Evolutionary conservation across 2,888 invertebrate genomes (phyloP), one percentile per base, ranked within the genome.

Genomic region (Dichetophora obliterata): DNA sequence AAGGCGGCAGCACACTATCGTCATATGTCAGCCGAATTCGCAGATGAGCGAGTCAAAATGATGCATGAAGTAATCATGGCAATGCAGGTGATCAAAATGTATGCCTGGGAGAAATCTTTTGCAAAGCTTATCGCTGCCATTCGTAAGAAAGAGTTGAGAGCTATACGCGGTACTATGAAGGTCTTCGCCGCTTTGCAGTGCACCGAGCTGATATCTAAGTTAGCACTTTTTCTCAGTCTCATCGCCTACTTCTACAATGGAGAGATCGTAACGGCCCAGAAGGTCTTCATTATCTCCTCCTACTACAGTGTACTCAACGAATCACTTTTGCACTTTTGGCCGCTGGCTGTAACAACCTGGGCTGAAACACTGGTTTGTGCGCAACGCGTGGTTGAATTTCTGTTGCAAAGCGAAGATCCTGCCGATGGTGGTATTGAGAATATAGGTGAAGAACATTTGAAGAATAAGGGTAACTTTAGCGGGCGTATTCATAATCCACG

Each of bases 51-150:
- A 5, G 94, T 98, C 2, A 91, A 95, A 43, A 88, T 97, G 0
- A 97, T 98, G 96, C 96, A 95, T 85, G 98, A 96, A 87, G 94
- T 96, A 0, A 93, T 96, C n/a, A 92, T 92, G 59, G 95, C 95
- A 0, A 95, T 96, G 84, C 92, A 95, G 80, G 94, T 96, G 0
- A 95, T 96, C 82, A 96, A 96, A 87, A 96, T 96, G 95, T 96
- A 95, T 85, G 94, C 95, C 0, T 96, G 96, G 94, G 96, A 96
- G 88, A 92, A 92, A 54, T 94, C 94, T 0, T 96, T 96, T 84
- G 93, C 93, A 0, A 91, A 91, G 69, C 90, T 96, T 48, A 93
- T 97, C 4, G 93, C 92, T 0, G 88, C 91, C 43, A 93, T 95
- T 0, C 91, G 97, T 82, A 92, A 92, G 83, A 93, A 92, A 86